Evolutionary conservation across 1,140 invertebrate genomes (phyloP), one percentile per base, ranked within the genome.

Genomic region (Drosophila bocki): DNA sequence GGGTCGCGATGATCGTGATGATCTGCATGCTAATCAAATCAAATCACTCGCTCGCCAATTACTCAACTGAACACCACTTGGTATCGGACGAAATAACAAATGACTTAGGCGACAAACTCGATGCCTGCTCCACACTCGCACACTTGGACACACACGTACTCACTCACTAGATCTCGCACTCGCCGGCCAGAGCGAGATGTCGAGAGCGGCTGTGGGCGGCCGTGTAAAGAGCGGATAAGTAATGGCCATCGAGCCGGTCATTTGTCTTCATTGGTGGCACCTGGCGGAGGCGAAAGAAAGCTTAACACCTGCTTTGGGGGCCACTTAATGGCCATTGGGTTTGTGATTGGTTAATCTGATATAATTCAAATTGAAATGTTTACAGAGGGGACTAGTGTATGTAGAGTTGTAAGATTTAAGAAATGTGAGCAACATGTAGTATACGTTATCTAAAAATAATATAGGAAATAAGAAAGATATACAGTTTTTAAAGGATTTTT

Each of bases 221-320:
- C 57, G 78, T 64, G 75, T 75, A 62, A 71, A 91, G 64, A 87
- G 78, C 65, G 78, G 83, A 85, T 90, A 92, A 92, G 91, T 92
- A 92, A 92, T 92, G 87, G 84, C 80, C 82, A 81, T 71, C 78
- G 71, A 80, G 78, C 59, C 78, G 84, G 78, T 77, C 84, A 92
- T 92, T 92, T 92, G 91, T 92, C 91, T 92, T 92, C 79, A 92
- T 92, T 92, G 84, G 76, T 74, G 54, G 70, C 70, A 74, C 68
- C 32, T 29, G 71, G 76, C 61, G 35, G 54, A 61, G 76, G 53
- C 58, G 53, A 72, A 56, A 63, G 67, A 84, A 72, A 72, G 54
- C 70, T 74, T 72, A 72, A 60, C 70, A 72, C 68, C 68, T 72
- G 77, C 62, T 69, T 60, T 45, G 47, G 29, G 29, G 63, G 50